These are phyloP conservation scores for Corythaeola cristata DNA, from an alignment of 2,113 vertebrate species.

Conservation along the genomic window DNA sequence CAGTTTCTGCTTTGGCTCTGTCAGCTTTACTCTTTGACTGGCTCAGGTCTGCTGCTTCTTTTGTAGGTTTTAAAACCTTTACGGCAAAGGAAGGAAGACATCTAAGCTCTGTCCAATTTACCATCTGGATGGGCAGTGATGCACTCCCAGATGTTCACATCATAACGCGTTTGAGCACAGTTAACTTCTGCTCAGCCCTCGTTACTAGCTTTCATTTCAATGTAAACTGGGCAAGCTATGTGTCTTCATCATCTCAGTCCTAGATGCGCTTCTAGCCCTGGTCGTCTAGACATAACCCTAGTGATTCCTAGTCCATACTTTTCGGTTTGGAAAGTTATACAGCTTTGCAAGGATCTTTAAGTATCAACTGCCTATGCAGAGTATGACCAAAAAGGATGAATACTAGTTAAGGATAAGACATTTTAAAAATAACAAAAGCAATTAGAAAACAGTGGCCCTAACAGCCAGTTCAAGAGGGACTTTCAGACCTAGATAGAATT, in stretches of 20 bases:
- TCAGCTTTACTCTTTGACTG: background rate
- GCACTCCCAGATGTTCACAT: background rate
- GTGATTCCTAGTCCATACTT: background rate
- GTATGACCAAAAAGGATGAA: background rate
- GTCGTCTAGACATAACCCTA: background rate
- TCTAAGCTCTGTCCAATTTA: background rate
- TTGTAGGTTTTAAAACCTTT: background rate
- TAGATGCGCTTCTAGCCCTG: background rate
- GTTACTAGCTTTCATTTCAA: background rate
- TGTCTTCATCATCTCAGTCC: background rate
- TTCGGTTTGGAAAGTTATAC: background rate
- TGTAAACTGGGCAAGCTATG: background rate
- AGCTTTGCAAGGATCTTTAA: background rate
- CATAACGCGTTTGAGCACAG: background rate
- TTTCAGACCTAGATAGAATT: background rate
- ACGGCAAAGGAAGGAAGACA: background rate
- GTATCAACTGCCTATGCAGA: background rate
- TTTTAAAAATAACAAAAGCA: background rate
- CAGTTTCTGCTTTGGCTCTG: background rate
- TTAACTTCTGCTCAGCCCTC: background rate
- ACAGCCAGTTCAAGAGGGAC: background rate
- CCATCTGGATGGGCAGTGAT: background rate
- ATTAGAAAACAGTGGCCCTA: background rate
- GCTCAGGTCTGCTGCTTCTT: background rate
- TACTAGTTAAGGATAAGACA: background rate